These are phyloP conservation scores for Cheirogaleus medius DNA, from an alignment of 2,113 vertebrate species.

Conservation along the genomic window DNA sequence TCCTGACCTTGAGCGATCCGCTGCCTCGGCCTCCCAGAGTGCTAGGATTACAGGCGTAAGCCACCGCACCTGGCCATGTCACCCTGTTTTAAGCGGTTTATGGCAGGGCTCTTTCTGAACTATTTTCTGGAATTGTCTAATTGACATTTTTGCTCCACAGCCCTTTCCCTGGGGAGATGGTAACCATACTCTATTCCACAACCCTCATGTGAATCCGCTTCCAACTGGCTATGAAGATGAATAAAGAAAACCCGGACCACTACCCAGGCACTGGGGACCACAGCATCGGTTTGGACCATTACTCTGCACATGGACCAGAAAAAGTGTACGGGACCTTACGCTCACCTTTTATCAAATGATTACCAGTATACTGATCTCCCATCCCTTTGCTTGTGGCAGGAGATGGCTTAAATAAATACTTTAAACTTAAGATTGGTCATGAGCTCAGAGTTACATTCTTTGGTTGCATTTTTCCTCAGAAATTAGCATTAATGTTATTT, in stretches of 20 bases:
- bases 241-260: constrained; percentile 74
- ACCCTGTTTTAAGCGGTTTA: neutral
- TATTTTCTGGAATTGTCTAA: constrained; percentile 24
- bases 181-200: constrained; percentile 93
- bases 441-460: constrained; percentile 23
- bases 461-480: neutral
- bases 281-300: constrained; percentile 80
- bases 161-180: constrained; percentile 98
- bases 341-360: constrained; percentile 60
- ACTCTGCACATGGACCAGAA: constrained; percentile 74
- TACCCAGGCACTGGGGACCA: constrained; percentile 57
- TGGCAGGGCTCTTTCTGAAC: neutral
- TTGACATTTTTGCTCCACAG: constrained; percentile 83
- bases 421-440: constrained; percentile 54
- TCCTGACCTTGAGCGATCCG: too few species aligned
- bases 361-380: constrained; percentile 39
- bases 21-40: too few species aligned
- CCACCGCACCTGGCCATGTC: too few species aligned
- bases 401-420: constrained; percentile 84
- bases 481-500: neutral
- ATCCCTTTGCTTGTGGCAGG: constrained; percentile 14
- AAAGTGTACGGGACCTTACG: constrained; percentile 62
- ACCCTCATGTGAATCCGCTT: constrained; percentile 90
- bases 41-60: too few species aligned
- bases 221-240: constrained; percentile 94